Evolutionary conservation across 2,113 vertebrate species (phyloP).

Genomic region (Cyanoramphus novaezelandiae): DNA sequence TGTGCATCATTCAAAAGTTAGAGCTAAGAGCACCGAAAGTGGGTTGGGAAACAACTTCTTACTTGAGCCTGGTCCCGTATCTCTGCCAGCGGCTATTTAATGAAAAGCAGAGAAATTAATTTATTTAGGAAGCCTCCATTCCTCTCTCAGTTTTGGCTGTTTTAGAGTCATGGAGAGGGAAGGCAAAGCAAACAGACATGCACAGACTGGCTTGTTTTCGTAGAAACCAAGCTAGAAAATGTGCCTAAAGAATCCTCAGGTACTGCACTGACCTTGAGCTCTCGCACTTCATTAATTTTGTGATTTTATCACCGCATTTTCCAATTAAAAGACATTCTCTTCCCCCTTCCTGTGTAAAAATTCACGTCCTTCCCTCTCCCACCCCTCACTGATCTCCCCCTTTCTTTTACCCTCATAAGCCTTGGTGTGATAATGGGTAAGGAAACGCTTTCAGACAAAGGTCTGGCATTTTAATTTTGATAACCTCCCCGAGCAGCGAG

Average conservation of each 20-base stretch:
- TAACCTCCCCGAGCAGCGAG: background rate
- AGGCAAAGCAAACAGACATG: background rate
- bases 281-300: conserved; percentile 26
- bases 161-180: background rate
- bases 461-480: conserved; percentile 53
- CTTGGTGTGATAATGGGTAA: conserved; percentile 11
- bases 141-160: background rate
- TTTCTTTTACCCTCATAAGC: conserved; percentile 35
- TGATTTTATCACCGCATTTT: conserved; percentile 41
- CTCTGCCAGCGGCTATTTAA: background rate
- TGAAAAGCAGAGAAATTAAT: background rate
- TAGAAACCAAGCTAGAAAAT: background rate
- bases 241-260: background rate
- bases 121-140: background rate
- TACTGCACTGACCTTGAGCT: conserved; percentile 30
- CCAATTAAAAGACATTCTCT: conserved; percentile 8
- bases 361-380: background rate
- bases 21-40: background rate
- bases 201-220: background rate
- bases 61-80: background rate
- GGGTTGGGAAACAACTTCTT: background rate
- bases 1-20: fast-evolving
- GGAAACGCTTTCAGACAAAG: conserved; percentile 4
- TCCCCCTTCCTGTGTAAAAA: background rate
- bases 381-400: background rate